These are phyloP conservation scores for Andrena cerasifolii DNA, from an alignment of 1,140 invertebrate genomes.

Conservation along the genomic window DNA sequence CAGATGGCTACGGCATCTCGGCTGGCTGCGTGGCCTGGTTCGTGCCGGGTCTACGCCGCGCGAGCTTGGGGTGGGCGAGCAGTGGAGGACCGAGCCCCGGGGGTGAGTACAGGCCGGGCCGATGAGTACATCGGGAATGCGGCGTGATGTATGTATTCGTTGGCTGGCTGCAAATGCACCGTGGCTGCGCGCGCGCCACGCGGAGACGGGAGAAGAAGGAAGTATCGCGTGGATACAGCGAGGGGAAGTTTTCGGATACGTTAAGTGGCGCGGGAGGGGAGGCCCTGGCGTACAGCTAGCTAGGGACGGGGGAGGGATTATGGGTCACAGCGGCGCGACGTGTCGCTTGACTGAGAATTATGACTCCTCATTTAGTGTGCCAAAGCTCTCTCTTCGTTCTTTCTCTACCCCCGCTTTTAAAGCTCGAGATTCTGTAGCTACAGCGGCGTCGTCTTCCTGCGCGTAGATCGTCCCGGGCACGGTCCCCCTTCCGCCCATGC, in stretches of 20 bases:
- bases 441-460: slow-evolving; percentile 29
- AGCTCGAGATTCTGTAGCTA: slow-evolving; percentile 51
- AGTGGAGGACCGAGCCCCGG: not conserved
- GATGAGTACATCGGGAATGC: slow-evolving; percentile 59
- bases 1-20: slow-evolving; percentile 27
- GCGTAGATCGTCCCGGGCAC: not conserved
- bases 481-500: not conserved
- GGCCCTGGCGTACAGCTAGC: not conserved
- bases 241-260: slow-evolving; percentile 52
- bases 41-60: not conserved
- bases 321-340: slow-evolving; percentile 67
- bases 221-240: slow-evolving; percentile 34
- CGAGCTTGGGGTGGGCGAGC: not conserved
- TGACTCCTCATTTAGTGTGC: slow-evolving; percentile 75
- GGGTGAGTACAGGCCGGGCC: slow-evolving; percentile 38
- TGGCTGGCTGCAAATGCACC: slow-evolving; percentile 51
- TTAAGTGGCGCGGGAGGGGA: slow-evolving; percentile 50
- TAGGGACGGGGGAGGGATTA: slow-evolving; percentile 54
- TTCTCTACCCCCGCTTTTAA: slow-evolving; percentile 58
- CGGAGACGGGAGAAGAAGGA: not conserved
- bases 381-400: slow-evolving; percentile 43
- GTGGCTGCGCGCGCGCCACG: slow-evolving; percentile 15
- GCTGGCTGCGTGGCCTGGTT: slow-evolving; percentile 23
- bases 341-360: slow-evolving; percentile 75
- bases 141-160: slow-evolving; percentile 56